Evolutionary conservation across 2,888 invertebrate genomes (phyloP).

Genomic region (Temnothorax ravouxi): DNA sequence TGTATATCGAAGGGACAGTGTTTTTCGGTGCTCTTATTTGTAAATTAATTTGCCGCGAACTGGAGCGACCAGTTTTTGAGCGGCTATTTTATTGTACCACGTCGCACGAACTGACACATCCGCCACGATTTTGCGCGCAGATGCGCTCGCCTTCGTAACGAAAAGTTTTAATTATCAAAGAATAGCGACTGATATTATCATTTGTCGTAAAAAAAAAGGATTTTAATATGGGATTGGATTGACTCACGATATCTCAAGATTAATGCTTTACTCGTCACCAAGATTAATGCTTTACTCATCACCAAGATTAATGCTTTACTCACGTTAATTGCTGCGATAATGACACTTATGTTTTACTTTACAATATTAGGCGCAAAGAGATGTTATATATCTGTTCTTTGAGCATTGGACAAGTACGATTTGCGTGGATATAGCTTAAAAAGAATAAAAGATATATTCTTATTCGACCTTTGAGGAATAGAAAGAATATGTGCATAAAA

Average conservation of each 20-base stretch:
- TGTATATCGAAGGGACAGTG: constrained; percentile 65
- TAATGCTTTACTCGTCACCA: background rate
- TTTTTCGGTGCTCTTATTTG: constrained; percentile 69
- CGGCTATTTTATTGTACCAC: constrained; percentile 63
- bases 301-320: background rate
- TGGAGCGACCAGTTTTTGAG: constrained; percentile 73
- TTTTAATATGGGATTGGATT: constrained; percentile 17
- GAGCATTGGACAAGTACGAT: background rate
- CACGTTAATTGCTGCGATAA: constrained; percentile 1
- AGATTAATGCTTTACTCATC: background rate
- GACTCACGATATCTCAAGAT: background rate
- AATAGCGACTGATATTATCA: constrained; percentile 4
- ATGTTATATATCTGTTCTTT: background rate
- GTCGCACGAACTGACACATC: constrained; percentile 63
- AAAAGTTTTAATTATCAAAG: constrained; percentile 39
- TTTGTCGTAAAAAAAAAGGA: background rate
- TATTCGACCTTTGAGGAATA: background rate
- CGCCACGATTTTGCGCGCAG: constrained; percentile 51
- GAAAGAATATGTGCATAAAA: background rate
- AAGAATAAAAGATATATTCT: background rate
- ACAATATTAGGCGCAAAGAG: background rate
- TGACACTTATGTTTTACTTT: background rate
- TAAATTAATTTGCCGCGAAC: constrained; percentile 72
- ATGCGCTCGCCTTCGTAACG: constrained; percentile 7
- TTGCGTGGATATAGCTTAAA: background rate